Base-by-base conservation (phyloP, 2,888 invertebrate species). In the Mythimna albipuncta region DNA sequence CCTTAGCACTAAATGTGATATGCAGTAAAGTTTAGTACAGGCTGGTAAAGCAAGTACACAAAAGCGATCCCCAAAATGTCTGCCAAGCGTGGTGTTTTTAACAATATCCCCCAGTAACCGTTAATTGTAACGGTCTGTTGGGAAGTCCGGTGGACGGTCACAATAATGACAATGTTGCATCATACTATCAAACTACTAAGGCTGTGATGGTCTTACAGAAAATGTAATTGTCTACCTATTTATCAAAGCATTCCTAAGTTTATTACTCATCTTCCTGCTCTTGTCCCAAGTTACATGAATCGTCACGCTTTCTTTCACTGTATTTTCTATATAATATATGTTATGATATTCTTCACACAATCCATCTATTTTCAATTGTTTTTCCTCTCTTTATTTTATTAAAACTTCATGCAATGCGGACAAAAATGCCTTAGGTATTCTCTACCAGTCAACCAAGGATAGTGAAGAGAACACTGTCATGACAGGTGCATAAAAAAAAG, bases 91-190 rank as follows among this genome's bases (percentile, higher is more conserved):
- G 50, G 66, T 77, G 62, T 64, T 78, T 58, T 50, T 63, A 32
- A 70, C 52, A 52, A 75, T 67, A 70, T 75, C 57, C 64, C 62
- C 67, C 21, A 38, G 57, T 69, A 32, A 64, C 76, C 81, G 69
- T 81, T 70, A 64, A 58, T 47, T 61, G 52, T 81, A 75, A 79
- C 76, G 76, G 81, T 81, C 66, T 67, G 69, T 64, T 69, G 69
- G 44, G 63, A 69, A 69, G 55, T 76, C 76, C 64, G 68, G n/a
- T 79, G 57, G 64, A 66, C 65, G 61, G 61, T 63, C 82, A 75
- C 66, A 69, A 59, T 44, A 21, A 69, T 57, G 68, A 72, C 62
- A 69, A 64, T 32, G 21, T 80, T 69, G 38, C 68, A 68, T 59
- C 69, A 65, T 62, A 52, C 32, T 57, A 55, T 57, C 50, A 55